These are phyloP conservation scores for Ondatra zibethicus DNA, from an alignment of 2,113 vertebrate genomes.

Conservation along the genomic window DNA sequence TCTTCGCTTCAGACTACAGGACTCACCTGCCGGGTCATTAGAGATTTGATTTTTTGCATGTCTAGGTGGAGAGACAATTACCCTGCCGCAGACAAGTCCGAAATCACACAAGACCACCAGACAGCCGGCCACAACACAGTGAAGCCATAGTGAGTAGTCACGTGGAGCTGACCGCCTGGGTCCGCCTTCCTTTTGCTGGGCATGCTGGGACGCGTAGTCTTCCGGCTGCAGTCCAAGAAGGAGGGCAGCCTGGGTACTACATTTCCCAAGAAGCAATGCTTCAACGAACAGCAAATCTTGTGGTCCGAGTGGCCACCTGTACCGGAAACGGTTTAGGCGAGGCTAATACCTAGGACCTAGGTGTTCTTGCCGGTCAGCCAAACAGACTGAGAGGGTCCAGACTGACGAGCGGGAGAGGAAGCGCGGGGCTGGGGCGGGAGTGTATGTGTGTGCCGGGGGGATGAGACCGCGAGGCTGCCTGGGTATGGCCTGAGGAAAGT, in stretches of 20 bases:
- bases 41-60: conserved; percentile 99
- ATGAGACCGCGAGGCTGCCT: not conserved
- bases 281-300: not conserved
- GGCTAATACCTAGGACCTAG: rapidly evolving
- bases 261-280: conserved; percentile 53
- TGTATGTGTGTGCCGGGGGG: no score
- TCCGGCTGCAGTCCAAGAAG: rapidly evolving
- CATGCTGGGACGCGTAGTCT: conserved; percentile 83
- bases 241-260: not conserved
- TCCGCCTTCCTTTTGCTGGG: conserved; percentile 28
- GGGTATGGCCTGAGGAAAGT: not conserved
- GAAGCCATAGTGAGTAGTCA: conserved; percentile 87
- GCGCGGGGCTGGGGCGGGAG: not conserved
- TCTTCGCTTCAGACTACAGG: not conserved
- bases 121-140: not conserved
- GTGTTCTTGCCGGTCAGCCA: not conserved
- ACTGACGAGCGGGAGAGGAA: not conserved
- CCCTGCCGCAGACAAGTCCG: not conserved
- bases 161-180: conserved; percentile 69
- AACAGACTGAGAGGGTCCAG: not conserved
- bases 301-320: not conserved
- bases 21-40: conserved; percentile 97
- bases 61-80: not conserved
- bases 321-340: rapidly evolving
- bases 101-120: conserved; percentile 30